Evolutionary conservation across 2,888 invertebrate genomes (phyloP), one percentile per base, ranked within the genome.

Genomic region (Andrena hattorfiana): DNA sequence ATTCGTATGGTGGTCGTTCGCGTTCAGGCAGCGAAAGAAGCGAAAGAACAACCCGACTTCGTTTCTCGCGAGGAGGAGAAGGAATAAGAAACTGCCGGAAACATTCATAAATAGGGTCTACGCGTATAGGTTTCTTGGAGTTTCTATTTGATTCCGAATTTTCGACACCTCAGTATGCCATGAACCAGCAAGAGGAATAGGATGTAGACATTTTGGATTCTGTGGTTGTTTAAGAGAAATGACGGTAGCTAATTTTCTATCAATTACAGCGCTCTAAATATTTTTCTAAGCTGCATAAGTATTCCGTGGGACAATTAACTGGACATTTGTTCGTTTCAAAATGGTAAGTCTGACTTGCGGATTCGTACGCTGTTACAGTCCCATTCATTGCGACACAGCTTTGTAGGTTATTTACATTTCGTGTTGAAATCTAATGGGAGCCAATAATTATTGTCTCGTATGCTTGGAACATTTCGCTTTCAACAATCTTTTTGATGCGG

Each of bases 301-400:
- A 68, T 59, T 51, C 60, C n/a, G 23, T 26, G 26, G 30, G 30
- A 51, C 30, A 35, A 28, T 49, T 28, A 73, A 28, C 64, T 51
- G 51, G 60, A 75, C 60, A 70, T 28, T 68, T 60, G 16, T 69
- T 62, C 20, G 49, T 23, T 67, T 68, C 48, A 86, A 68, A 69
- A 87, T 87, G 87, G 87, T 87, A 63, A 86, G 49, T 56, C 20
- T 51, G n/a, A 59, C 28, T 76, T 62, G 70, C 28, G n/a, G n/a
- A 28, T 23, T 8, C 35, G 28, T 10, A 32, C 13, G 0, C n/a
- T 67, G 6, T 60, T 32, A 56, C 8, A 28, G 54, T 35, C 16
- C 5, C 16, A 13, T 59, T 69, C 7, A 28, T 23, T 20, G 59
- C 4, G 49, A 79, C 32, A 23, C 35, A 60, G 30, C 26, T 13